A percentile compares a stretch with the other conserved stretches of the same genome.
Conservation (phyloP, 2,888 invertebrate genomes). For the Caenorhabditis sp. region DNA sequence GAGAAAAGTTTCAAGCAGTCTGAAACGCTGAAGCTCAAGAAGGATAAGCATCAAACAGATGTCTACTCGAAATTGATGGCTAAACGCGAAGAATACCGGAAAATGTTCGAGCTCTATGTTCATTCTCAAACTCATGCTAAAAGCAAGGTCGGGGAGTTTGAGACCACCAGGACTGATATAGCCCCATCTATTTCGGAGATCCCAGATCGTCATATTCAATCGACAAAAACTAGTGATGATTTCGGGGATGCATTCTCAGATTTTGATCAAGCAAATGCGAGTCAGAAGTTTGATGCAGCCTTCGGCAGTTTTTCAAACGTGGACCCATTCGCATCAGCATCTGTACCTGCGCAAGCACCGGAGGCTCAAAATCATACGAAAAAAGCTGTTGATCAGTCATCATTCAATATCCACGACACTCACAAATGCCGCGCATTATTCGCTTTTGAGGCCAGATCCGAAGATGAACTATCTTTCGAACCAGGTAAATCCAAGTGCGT, state of each 20-base stretch:
- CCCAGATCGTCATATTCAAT: too few species aligned
- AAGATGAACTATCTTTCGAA: conserved; percentile 84
- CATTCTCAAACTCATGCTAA: conserved; percentile 64
- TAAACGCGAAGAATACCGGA: conserved; percentile 65
- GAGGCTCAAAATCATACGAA: conserved; percentile 2
- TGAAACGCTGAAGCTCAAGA: conserved; percentile 64
- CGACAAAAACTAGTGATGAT: background rate
- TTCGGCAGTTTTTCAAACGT: conserved; percentile 4
- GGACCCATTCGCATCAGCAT: conserved; percentile 36
- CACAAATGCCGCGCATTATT: conserved; percentile 92
- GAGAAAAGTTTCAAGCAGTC: conserved; percentile 67
- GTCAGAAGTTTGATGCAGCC: conserved; percentile 32
- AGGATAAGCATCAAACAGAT: conserved; percentile 41
- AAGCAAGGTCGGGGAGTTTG: conserved; percentile 33
- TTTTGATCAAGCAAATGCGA: conserved; percentile 23
- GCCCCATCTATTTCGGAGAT: background rate
- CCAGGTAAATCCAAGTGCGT: too few species aligned
- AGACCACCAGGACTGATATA: background rate
- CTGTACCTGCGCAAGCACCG: background rate
- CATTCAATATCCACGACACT: conserved; percentile 83
- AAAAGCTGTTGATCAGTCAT: conserved; percentile 41
- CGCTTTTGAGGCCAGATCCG: conserved; percentile 93
- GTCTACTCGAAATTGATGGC: conserved; percentile 33
- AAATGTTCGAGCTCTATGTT: conserved; percentile 58
- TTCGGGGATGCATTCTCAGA: conserved; percentile 54